These are phyloP conservation scores for Manduca sexta DNA, from an alignment of 1,140 invertebrate species.

Conservation along the genomic window DNA sequence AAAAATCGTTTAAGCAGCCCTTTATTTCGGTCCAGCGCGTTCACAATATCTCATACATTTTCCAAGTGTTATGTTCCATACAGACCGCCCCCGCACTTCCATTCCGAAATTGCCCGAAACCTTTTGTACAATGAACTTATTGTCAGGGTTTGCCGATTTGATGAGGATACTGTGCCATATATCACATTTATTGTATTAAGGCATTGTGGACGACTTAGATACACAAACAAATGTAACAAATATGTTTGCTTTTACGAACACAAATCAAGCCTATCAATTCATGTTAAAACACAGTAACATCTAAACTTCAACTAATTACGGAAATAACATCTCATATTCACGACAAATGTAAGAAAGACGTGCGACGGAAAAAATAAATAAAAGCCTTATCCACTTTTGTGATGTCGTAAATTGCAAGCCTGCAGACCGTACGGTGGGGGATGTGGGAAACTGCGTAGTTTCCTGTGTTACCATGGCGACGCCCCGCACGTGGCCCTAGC, in stretches of 20 bases:
- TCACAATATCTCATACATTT: no score
- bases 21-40: no score
- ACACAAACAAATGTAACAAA: no score
- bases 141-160: constrained; percentile 55
- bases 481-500: constrained; percentile 52
- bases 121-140: constrained; percentile 60
- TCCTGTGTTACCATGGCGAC: constrained; percentile 63
- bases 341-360: not conserved
- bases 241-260: no score
- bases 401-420: constrained; percentile 18
- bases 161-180: constrained; percentile 29
- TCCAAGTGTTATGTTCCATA: not conserved
- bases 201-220: no score
- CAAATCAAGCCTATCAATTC: no score
- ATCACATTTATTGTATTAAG: not conserved
- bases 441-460: constrained; percentile 59
- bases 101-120: constrained; percentile 46
- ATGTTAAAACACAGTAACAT: no score
- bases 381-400: constrained; percentile 13
- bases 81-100: constrained; percentile 29
- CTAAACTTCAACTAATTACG: no score
- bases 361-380: constrained; percentile 10
- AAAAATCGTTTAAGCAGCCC: no score
- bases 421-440: constrained; percentile 24
- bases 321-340: no score